Evolutionary conservation across 1,140 invertebrate species (phyloP), one percentile per base, ranked within the genome.

Genomic region (Chironomus striatipennis): DNA sequence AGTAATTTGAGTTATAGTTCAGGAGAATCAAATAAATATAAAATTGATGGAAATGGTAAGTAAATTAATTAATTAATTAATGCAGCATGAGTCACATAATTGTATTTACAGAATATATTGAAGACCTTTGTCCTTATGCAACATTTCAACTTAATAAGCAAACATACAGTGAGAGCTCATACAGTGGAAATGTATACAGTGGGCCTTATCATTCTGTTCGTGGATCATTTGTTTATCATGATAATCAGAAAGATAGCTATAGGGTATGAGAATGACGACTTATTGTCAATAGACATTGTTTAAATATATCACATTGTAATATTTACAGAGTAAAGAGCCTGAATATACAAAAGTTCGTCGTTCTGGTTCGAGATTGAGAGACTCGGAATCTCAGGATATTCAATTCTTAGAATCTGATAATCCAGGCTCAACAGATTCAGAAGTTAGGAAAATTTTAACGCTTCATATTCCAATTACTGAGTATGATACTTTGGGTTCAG

Each of bases 111-210:
- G 93, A 94, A 80, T 94, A 94, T 82, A 93, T 93, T 76, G 93
- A 95, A 84, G 93, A 95, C 82, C 93, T 94, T 76, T 95, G 93
- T 81, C 93, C 93, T 1, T 95, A 95, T 83, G 93, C 93, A 64
- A 95, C 93, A 42, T 95, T 95, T 83, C 93, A 95, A 81, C 84
- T 95, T 77, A 91, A 92, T 73, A 93, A 94, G 79, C 91, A 91
- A 74, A 88, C 92, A 7, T 92, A 93, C 82, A 91, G 91, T 79
- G 92, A 94, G 82, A 94, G 92, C 81, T 93, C 92, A 67, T 94
- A 94, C 84, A 94, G 91, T 79, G 93, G 93, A 75, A 93, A 94
- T 79, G 91, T 93, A 3, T 93, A 92, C 82, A 91, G 90, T 81
- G 91, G 91, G 1, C 91, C 91, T 75, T 93, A 93, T 83, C 91